Base-by-base conservation (phyloP, 2,888 invertebrate species). In the Mycalesis mineus region DNA sequence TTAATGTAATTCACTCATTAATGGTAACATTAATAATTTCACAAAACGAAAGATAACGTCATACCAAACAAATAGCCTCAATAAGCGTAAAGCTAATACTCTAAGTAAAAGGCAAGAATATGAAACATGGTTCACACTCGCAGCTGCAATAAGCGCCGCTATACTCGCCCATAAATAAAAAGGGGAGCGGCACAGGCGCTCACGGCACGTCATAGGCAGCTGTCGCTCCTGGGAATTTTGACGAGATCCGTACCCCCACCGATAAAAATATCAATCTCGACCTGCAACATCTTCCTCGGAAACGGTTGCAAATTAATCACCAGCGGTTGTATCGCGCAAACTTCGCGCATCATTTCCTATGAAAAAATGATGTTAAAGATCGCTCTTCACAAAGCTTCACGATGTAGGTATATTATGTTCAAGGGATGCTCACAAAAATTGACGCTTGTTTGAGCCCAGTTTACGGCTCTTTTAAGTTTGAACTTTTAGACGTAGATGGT, bases 131-230 rank as follows among this genome's bases (percentile, higher is more conserved):
- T 75, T 71, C 73, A 71, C 70, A 70, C 74, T 75, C 77, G 67
- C 75, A 81, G 73, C 74, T 74, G 82, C 80, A 86, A 84, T 86
- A 85, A 84, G 82, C 79, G 77, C 74, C 77, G 79, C 77, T 84
- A 80, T 83, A 84, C 78, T 80, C 72, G 77, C 75, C 80, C 83
- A 83, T 86, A 86, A 87, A 87, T 87, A 87, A 88, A n/a, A 84
- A 82, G 76, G 79, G 75, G 78, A 70, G 70, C 66, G 75, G 75
- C 77, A 82, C 78, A 78, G 78, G 71, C 78, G 72, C 74, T 79
- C 73, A 74, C 72, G 75, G 71, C 74, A 75, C 83, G 83, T 84
- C 87, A 83, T 70, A 71, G 72, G 66, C 86, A 87, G 82, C 80
- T 82, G 87, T 76, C 79, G 80, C 78, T 62, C 63, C 69, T 68